Evolutionary conservation across 2,888 invertebrate genomes (phyloP).

Genomic region (Hirtodrosophila confusa): DNA sequence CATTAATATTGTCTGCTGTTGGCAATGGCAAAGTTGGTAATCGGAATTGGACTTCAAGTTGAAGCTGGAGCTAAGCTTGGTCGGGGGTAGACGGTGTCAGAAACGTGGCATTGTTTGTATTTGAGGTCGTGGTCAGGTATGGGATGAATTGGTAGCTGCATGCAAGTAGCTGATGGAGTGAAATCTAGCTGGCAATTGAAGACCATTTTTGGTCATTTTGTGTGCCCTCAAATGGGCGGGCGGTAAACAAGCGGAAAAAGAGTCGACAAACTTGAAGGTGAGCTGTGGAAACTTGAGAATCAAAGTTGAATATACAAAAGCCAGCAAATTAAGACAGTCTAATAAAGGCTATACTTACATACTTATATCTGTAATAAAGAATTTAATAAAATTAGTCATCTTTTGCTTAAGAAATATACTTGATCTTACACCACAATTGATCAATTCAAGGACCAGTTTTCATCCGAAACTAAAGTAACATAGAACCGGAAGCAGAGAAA

Average conservation of each 20-base stretch:
- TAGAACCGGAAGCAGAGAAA: too few relatives aligned
- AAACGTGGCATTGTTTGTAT: constrained; percentile 53
- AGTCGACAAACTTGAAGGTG: neutral
- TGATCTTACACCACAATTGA: too few relatives aligned
- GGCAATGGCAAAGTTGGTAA: constrained; percentile 59
- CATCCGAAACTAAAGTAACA: too few relatives aligned
- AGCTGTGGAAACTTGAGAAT: constrained; percentile 11
- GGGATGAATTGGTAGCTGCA: constrained; percentile 26
- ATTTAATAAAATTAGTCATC: too few relatives aligned
- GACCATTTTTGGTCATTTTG: constrained; percentile 32
- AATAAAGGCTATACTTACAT: too few relatives aligned
- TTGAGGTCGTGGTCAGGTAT: constrained; percentile 53
- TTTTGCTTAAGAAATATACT: too few relatives aligned
- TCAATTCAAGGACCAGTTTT: too few relatives aligned
- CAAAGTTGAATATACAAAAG: too few relatives aligned
- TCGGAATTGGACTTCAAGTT: constrained; percentile 45
- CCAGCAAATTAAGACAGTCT: too few relatives aligned
- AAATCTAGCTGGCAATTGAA: constrained; percentile 49
- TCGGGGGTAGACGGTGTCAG: constrained; percentile 20
- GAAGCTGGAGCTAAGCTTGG: constrained; percentile 7
- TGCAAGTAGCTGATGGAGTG: constrained; percentile 37
- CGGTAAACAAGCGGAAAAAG: constrained; percentile 4
- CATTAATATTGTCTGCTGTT: constrained; percentile 68
- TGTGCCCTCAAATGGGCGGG: constrained; percentile 12
- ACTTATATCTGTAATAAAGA: too few relatives aligned